These are phyloP conservation scores for Muschampia plurimacula DNA, from an alignment of 2,888 invertebrate species.

Conservation along the genomic window DNA sequence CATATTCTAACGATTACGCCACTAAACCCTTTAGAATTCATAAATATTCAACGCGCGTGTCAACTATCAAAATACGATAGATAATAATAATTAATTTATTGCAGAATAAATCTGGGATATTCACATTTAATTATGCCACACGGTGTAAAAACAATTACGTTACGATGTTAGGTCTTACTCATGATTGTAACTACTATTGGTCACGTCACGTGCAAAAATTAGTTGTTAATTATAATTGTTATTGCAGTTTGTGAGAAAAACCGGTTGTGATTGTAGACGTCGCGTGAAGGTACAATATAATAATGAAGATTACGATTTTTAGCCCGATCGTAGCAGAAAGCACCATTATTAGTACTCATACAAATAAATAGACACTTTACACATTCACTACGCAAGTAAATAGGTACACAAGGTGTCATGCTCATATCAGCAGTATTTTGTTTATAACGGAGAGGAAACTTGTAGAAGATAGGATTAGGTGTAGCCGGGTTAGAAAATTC, in stretches of 20 bases:
- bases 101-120: neutral
- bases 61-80: neutral
- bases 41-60: neutral
- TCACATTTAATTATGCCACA: neutral
- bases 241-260: neutral
- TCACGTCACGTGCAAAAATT: conserved; percentile 7
- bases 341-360: too few relatives aligned
- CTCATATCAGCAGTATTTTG: too few relatives aligned
- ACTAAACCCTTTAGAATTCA: neutral
- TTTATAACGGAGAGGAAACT: too few relatives aligned
- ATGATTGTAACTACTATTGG: neutral
- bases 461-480: too few relatives aligned
- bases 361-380: too few relatives aligned
- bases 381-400: too few relatives aligned
- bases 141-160: neutral
- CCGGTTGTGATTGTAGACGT: neutral
- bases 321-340: too few relatives aligned
- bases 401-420: too few relatives aligned
- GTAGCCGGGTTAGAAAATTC: too few relatives aligned
- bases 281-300: neutral
- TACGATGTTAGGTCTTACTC: neutral
- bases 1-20: too few relatives aligned
- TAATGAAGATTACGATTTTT: neutral
- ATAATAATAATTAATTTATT: neutral
- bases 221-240: neutral